Evolutionary conservation across 2,113 vertebrate species (phyloP).

Genomic region (Sylvicapra grimmia): DNA sequence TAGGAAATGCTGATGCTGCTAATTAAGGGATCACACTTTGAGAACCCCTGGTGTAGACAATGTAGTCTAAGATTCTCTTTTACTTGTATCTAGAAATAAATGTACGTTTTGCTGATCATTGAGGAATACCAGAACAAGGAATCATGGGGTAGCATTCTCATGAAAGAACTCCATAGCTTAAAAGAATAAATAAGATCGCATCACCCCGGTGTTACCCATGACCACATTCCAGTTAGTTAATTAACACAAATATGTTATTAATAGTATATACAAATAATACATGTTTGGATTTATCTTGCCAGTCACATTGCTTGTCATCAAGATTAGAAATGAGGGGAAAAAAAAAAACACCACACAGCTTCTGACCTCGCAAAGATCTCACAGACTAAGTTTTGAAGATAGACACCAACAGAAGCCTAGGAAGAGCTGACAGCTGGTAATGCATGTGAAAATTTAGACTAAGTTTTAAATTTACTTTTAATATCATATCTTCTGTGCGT

Average conservation of each 20-base stretch:
- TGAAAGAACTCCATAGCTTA: background rate
- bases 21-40: background rate
- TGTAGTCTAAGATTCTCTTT: background rate
- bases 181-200: background rate
- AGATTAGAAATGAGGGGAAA: background rate
- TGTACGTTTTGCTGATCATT: background rate
- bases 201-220: background rate
- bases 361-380: background rate
- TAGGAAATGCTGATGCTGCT: background rate
- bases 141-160: background rate
- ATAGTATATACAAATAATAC: background rate
- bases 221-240: background rate
- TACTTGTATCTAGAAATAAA: background rate
- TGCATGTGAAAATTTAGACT: conserved; percentile 12
- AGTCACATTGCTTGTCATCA: background rate
- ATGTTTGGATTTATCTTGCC: background rate
- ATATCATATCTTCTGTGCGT: background rate
- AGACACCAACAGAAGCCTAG: background rate
- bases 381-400: background rate
- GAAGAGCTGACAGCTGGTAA: background rate
- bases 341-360: background rate
- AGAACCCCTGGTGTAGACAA: background rate
- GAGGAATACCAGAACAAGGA: background rate
- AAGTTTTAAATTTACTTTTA: conserved; percentile 27
- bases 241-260: background rate